Evolutionary conservation across 2,888 invertebrate genomes (phyloP), one percentile per base, ranked within the genome.

Genomic region (Trachelus iudaicus): DNA sequence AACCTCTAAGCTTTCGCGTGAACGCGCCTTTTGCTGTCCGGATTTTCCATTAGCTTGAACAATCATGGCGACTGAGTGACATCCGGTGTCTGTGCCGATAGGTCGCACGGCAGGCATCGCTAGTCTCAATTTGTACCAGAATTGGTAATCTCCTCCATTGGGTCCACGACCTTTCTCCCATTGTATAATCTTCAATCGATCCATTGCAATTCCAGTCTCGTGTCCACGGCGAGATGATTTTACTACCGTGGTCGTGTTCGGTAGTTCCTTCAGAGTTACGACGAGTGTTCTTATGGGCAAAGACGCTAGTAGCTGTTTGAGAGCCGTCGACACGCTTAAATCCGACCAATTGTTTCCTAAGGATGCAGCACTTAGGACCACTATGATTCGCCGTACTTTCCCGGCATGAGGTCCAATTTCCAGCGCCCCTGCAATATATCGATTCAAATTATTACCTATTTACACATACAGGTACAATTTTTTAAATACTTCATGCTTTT

Each of bases 41-140:
- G 82, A 79, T 77, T 85, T 87, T 73, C 86, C 85, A 77, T 89
- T 88, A 33, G 89, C 85, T 79, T 90, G 89, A 1, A 90, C 90
- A 80, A 90, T 90, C 90, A 90, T 90, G n/a, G 91, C 90, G 68
- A 90, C 90, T 73, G 88, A 89, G 56, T 89, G 90, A 80, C 88
- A 89, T 69, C 87, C 83, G 69, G 85, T 80, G 56, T 83, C 80
- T 79, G 83, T 75, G 75, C 78, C 56, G 73, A 80, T 75, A 76
- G 89, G 84, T 82, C 87, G 85, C 56, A 90, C 82, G 78, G 95
- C 93, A 9, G 95, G 95, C 92, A 95, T 92, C 76, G 94, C 93
- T 79, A 95, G 92, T 73, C 95, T 93, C 85, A 95, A 92, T 85
- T 93, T 92, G 80, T 94, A 93, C 95, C 95, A 95, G 92, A 95